These are phyloP conservation scores for Florisuga fusca DNA, from an alignment of 2,797 vertebrate genomes.

Conservation along the genomic window DNA sequence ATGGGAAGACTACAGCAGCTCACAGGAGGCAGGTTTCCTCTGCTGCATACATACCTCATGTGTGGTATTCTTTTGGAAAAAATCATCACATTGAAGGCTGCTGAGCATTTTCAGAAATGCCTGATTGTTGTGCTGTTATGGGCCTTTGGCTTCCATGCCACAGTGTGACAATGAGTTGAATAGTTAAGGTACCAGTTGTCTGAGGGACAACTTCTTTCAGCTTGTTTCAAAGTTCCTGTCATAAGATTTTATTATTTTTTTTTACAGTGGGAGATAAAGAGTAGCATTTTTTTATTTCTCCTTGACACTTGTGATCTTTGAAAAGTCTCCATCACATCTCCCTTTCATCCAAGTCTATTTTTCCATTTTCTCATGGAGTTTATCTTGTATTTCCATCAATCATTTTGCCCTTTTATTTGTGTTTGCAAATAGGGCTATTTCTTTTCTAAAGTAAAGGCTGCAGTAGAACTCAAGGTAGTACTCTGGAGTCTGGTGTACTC, in stretches of 20 bases:
- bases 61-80: neutral
- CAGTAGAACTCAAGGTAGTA: neutral
- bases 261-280: neutral
- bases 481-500: neutral
- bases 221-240: neutral
- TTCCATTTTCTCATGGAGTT: neutral
- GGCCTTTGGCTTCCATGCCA: neutral
- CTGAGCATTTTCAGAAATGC: neutral
- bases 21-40: neutral
- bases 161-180: neutral
- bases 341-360: neutral
- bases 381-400: neutral
- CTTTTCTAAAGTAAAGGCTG: neutral
- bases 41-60: neutral
- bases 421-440: neutral
- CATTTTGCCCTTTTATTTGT: neutral
- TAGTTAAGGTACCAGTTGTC: neutral
- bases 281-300: neutral
- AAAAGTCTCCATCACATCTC: neutral
- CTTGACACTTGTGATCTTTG: neutral
- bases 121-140: neutral
- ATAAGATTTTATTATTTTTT: neutral
- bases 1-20: neutral
- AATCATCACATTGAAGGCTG: neutral
- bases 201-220: neutral